Evolutionary conservation across 2,888 invertebrate species (phyloP).

Genomic region (Melanchra persicariae): DNA sequence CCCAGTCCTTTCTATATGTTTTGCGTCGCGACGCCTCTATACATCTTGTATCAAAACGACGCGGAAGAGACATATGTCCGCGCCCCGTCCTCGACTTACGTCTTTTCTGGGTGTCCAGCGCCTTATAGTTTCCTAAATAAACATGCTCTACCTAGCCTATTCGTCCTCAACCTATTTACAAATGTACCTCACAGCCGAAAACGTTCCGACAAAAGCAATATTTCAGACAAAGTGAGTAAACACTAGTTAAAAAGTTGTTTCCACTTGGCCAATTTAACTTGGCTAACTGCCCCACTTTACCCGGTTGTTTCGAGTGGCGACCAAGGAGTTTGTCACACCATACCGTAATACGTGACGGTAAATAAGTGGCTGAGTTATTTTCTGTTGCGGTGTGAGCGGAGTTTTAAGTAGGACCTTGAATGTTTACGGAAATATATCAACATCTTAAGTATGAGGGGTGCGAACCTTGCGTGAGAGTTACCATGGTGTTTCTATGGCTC

Average conservation of each 20-base stretch:
- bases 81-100: too few species aligned
- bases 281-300: conserved; percentile 68
- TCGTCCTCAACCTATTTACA: conserved; percentile 11
- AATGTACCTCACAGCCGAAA: conserved; percentile 28
- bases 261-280: conserved; percentile 69
- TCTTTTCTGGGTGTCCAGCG: too few species aligned
- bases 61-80: too few species aligned
- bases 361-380: conserved; percentile 39
- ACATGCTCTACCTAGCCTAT: neutral
- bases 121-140: conserved; percentile 11
- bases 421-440: neutral
- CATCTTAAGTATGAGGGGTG: neutral
- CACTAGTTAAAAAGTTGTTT: conserved; percentile 63
- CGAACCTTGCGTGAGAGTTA: neutral
- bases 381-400: conserved; percentile 33
- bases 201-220: conserved; percentile 55
- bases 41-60: too few species aligned
- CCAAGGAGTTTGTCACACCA: conserved; percentile 57
- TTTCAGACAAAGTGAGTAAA: conserved; percentile 56
- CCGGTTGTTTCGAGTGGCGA: conserved; percentile 49
- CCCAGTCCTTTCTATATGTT: too few species aligned
- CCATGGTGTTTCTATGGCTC: neutral
- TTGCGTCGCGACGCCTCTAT: too few species aligned
- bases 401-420: conserved; percentile 16
- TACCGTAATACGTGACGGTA: conserved; percentile 42